Evolutionary conservation across 2,888 invertebrate species (phyloP).

Genomic region (Microctonus hyperodae): DNA sequence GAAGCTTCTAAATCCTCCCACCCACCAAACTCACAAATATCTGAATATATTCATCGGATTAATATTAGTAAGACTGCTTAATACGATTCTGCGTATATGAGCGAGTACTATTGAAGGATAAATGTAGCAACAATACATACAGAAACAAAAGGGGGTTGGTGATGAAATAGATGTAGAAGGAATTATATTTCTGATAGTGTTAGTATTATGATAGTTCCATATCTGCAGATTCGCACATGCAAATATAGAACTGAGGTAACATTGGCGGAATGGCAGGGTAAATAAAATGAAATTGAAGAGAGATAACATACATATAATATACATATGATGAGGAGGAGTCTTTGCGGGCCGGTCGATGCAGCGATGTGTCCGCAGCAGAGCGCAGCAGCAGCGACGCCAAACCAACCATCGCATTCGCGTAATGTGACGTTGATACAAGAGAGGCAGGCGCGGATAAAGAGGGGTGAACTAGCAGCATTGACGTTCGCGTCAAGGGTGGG

Average conservation of each 20-base stretch:
- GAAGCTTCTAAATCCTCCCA: not conserved
- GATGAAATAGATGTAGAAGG: not conserved
- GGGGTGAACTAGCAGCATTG: slow-evolving; percentile 31
- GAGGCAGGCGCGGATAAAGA: slow-evolving; percentile 39
- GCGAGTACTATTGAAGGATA: slow-evolving; percentile 31
- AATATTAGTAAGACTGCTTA: slow-evolving; percentile 41
- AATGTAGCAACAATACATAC: slow-evolving; percentile 20
- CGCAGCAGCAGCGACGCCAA: slow-evolving; percentile 45
- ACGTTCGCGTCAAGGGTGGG: slow-evolving; percentile 39
- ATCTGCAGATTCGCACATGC: no score
- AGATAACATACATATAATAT: no score
- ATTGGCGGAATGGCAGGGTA: not conserved
- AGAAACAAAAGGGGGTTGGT: slow-evolving; percentile 23
- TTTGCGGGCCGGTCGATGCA: slow-evolving; percentile 56
- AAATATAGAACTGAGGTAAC: not conserved
- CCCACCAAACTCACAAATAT: not conserved
- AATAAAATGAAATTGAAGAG: slow-evolving; percentile 15
- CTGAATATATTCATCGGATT: slow-evolving; percentile 31
- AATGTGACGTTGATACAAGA: slow-evolving; percentile 44
- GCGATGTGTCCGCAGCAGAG: slow-evolving; percentile 48
- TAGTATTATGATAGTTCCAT: not conserved
- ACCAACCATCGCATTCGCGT: slow-evolving; percentile 53
- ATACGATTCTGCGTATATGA: slow-evolving; percentile 10
- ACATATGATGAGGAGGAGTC: slow-evolving; percentile 32
- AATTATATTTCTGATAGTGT: no score